Conservation (phyloP, 2,113 vertebrate genomes). For the Sander vitreus region DNA sequence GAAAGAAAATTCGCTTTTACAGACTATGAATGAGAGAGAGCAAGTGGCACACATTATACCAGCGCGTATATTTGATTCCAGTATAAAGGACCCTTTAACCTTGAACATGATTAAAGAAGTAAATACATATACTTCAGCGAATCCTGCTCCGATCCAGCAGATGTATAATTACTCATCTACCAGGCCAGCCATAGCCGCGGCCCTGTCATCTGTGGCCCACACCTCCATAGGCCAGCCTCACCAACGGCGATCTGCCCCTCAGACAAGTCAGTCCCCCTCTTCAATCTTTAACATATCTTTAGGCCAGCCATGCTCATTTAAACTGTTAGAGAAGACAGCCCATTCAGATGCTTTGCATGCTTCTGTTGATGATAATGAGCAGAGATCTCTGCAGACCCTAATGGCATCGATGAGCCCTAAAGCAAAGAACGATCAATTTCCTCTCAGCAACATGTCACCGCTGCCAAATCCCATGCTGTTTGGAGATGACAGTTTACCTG, state of each 20-base stretch:
- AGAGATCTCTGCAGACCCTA: slow-evolving; percentile 40
- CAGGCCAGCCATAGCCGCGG: slow-evolving; percentile 18
- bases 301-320: slow-evolving; percentile 57
- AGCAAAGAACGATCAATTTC: slow-evolving; percentile 57
- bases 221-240: slow-evolving; percentile 37
- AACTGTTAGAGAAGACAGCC: slow-evolving; percentile 45
- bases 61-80: slow-evolving; percentile 14
- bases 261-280: slow-evolving; percentile 38
- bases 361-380: slow-evolving; percentile 63
- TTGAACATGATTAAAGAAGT: slow-evolving; percentile 17
- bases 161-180: slow-evolving; percentile 55
- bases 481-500: slow-evolving; percentile 60
- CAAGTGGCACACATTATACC: slow-evolving; percentile 28
- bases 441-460: slow-evolving; percentile 43
- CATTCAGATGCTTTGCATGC: slow-evolving; percentile 47
- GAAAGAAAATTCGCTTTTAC: slow-evolving; percentile 25
- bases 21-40: slow-evolving; percentile 10
- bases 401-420: slow-evolving; percentile 54
- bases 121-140: slow-evolving; percentile 13
- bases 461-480: slow-evolving; percentile 35
- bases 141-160: slow-evolving; percentile 4
- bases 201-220: slow-evolving; percentile 30
- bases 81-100: slow-evolving; percentile 34
- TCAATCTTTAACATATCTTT: slow-evolving; percentile 51
- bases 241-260: slow-evolving; percentile 40